Base-by-base conservation (phyloP, 1,140 invertebrate species). In the Galleria mellonella region DNA sequence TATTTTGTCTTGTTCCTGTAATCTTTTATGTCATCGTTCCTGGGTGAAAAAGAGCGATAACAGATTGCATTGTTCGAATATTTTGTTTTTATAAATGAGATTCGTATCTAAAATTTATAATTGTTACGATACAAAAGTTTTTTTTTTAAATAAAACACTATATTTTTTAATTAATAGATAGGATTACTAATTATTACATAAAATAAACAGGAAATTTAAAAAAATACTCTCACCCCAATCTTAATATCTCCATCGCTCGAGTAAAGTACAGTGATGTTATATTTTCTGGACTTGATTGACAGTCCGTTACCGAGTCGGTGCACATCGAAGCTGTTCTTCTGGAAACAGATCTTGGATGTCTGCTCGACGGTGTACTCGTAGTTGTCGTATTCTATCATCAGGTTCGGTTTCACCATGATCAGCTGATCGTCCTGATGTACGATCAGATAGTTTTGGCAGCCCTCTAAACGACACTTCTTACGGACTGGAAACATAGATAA, bases 221-320 rank as follows among this genome's bases (percentile, higher is more conserved):
- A 11, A 14, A 49, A 12, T 14, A 11, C 37, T 58, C 70, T 79
- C 44, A 95, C 90, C 43, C 91, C 92, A 47, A 95, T 87, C 70
- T 93, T 93, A 0, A 93, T 85, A 51, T 93, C 92, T 1, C 89
- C 90, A 49, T 90, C 88, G 2, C 86, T 82, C 64, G 91, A 91
- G 78, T 92, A 93, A 2, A 91, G 87, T 1, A 94, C 86, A 79
- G 90, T 93, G 67, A 94, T 94, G 33, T 91, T 91, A 62, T 93
- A 91, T 36, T 88, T 87, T 31, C 90, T 88, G 0, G 92, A 93
- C 13, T 90, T 87, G 32, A 94, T 91, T 2, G 90, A 73, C 0
- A 94, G 71, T 0, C 88, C 90, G 36, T 93, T 89, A 4, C 93
- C 94, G 0, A 94, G 81, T 31, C 88, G 86, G 0, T 89, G 89